phyloP scores from a whole-genome alignment of 1,140 invertebrate species.

The Meloidogyne floridensis region DNA sequence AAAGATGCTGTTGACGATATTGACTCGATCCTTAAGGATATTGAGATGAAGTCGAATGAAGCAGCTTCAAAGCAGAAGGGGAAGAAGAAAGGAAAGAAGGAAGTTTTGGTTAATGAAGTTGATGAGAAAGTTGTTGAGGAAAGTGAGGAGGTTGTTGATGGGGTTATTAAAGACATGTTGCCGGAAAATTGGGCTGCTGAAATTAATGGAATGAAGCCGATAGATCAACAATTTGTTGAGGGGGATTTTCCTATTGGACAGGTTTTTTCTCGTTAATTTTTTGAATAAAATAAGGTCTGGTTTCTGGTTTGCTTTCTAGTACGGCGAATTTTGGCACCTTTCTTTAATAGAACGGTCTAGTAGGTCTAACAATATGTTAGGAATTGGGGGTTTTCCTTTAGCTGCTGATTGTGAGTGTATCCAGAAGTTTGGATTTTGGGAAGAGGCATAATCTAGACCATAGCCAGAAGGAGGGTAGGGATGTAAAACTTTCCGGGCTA shows the following conservation, averaged over 20 bases:
- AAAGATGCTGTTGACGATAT: constrained; percentile 43
- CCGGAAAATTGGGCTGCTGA: constrained; percentile 33
- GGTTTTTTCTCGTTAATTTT: background rate
- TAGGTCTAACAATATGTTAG: too few species aligned
- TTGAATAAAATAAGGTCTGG: background rate
- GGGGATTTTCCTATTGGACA: constrained; percentile 50
- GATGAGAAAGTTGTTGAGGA: constrained; percentile 24
- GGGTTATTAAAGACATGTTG: background rate
- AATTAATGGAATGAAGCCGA: constrained; percentile 49
- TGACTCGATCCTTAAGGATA: constrained; percentile 49
- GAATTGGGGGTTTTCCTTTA: too few species aligned
- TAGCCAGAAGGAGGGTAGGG: too few species aligned
- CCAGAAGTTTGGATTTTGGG: too few species aligned
- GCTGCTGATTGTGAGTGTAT: too few species aligned
- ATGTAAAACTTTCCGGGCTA: too few species aligned
- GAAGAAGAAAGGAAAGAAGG: constrained; percentile 49
- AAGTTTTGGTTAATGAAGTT: background rate
- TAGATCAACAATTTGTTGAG: constrained; percentile 54
- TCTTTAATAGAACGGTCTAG: too few species aligned
- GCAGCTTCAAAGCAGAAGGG: constrained; percentile 35
- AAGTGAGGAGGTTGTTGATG: constrained; percentile 21
- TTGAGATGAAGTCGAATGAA: constrained; percentile 48
- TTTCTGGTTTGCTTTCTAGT: too few species aligned
- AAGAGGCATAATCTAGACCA: too few species aligned
- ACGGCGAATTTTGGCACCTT: too few species aligned